phyloP scores from a whole-genome alignment of 2,888 invertebrate species.

The Patella caerulea region DNA sequence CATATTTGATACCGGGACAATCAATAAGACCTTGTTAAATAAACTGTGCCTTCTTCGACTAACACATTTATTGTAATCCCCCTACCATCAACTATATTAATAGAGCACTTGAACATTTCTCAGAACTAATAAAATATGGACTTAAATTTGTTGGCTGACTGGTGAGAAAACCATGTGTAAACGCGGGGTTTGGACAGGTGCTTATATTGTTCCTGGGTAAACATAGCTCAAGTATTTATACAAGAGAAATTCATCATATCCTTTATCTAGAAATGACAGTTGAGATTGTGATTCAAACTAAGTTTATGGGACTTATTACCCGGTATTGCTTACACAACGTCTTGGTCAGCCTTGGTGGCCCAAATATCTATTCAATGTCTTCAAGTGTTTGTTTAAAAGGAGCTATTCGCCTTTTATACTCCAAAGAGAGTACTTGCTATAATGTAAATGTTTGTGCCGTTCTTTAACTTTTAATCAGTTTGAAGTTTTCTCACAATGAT shows the following conservation, averaged over 20 bases:
- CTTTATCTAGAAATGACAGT: conserved; percentile 7
- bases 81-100: not conserved
- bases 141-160: not conserved
- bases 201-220: not conserved
- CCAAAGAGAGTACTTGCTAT: too few species aligned
- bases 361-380: too few species aligned
- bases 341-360: too few species aligned
- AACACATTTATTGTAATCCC: not conserved
- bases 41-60: not conserved
- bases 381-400: too few species aligned
- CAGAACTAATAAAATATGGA: not conserved
- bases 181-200: not conserved
- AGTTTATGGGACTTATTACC: too few species aligned
- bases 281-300: not conserved
- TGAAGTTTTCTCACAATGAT: too few species aligned
- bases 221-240: conserved; percentile 2
- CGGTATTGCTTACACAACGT: too few species aligned
- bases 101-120: not conserved
- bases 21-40: not conserved
- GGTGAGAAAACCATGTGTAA: conserved; percentile 9
- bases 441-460: too few species aligned
- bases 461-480: too few species aligned
- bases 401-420: too few species aligned
- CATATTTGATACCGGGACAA: too few species aligned
- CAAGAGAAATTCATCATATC: conserved; percentile 2